phyloP scores from a whole-genome alignment of 1,140 invertebrate species.

The Megathymus violae region DNA sequence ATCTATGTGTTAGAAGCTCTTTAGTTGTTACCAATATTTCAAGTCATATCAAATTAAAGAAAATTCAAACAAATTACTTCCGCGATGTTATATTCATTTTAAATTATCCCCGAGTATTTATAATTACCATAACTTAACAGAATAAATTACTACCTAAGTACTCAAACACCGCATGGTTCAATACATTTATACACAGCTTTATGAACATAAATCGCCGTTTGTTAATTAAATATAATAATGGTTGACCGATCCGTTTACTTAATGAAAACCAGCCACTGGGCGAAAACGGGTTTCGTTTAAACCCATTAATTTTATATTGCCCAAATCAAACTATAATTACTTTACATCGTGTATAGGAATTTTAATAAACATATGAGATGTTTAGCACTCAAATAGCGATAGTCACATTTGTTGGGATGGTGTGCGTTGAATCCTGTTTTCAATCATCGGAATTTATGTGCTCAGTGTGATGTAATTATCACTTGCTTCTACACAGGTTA shows the following conservation, averaged over 20 bases:
- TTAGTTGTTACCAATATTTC: too few relatives aligned
- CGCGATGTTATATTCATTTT: constrained; percentile 31
- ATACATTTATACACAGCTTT: constrained; percentile 16
- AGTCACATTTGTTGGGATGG: too few relatives aligned
- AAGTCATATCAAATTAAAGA: too few relatives aligned
- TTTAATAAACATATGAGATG: constrained; percentile 4
- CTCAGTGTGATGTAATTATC: too few relatives aligned
- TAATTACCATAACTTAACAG: constrained; percentile 45
- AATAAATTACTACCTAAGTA: constrained; percentile 27
- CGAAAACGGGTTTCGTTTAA: constrained; percentile 51
- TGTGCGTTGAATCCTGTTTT: too few relatives aligned
- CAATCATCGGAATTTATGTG: too few relatives aligned
- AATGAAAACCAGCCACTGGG: constrained; percentile 47
- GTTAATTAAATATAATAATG: constrained; percentile 66
- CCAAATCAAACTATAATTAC: constrained; percentile 63
- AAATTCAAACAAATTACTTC: constrained; percentile 4
- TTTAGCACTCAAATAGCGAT: neutral
- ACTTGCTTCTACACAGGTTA: too few relatives aligned
- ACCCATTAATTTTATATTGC: constrained; percentile 59
- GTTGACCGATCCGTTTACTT: constrained; percentile 55
- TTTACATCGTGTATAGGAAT: neutral
- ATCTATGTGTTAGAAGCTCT: too few relatives aligned
- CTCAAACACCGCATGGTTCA: neutral
- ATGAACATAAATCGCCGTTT: constrained; percentile 58
- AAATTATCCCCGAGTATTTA: constrained; percentile 6